phyloP scores from a whole-genome alignment of 2,888 invertebrate species.

The Mesochorus sp. region DNA sequence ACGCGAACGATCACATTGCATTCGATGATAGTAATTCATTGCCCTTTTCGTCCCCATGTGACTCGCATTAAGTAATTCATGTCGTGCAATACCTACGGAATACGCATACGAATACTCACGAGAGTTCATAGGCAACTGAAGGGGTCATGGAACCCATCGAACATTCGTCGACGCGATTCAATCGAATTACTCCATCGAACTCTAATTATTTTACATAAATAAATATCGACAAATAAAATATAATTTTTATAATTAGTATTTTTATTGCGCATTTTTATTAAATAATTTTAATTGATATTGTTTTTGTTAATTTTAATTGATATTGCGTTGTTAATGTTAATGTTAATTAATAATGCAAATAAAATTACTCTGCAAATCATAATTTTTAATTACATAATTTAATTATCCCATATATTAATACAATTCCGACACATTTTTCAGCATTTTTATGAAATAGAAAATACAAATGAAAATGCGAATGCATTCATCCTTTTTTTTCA shows the following conservation, averaged over 20 bases:
- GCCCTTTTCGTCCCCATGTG: slow-evolving; percentile 66
- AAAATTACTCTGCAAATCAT: background rate
- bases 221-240: too few relatives aligned
- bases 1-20: slow-evolving; percentile 68
- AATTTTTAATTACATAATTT: background rate
- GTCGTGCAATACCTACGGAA: slow-evolving; percentile 67
- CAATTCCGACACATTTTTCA: too few relatives aligned
- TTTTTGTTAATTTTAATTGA: background rate
- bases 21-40: slow-evolving; percentile 70
- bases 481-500: background rate
- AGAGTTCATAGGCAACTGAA: slow-evolving; percentile 47
- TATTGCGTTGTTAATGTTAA: background rate
- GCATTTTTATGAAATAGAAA: too few relatives aligned
- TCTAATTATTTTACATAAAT: slow-evolving; percentile 5
- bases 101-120: slow-evolving; percentile 38
- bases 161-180: slow-evolving; percentile 62
- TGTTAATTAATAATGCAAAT: background rate
- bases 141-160: slow-evolving; percentile 77
- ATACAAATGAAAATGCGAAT: too few relatives aligned
- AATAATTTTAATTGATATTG: background rate
- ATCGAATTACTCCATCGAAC: slow-evolving; percentile 25
- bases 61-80: slow-evolving; percentile 77
- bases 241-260: too few relatives aligned
- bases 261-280: background rate
- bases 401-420: slow-evolving; percentile 10